Evolutionary conservation across 2,797 vertebrate genomes (phyloP).

Genomic region (Megalops cyprinoides): DNA sequence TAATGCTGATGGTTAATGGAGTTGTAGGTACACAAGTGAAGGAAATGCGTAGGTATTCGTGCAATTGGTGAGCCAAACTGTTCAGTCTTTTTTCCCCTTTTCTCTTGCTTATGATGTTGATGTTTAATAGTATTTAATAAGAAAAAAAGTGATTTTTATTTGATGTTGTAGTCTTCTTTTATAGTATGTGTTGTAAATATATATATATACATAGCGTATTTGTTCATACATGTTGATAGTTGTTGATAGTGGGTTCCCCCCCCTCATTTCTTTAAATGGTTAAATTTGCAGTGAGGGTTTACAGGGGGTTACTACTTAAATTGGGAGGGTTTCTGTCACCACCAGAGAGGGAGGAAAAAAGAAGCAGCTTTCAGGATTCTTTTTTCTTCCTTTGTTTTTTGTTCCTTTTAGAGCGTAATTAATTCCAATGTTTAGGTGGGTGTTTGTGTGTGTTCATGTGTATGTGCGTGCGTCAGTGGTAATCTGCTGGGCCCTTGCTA

Average conservation of each 20-base stretch:
- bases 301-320: constrained; percentile 49
- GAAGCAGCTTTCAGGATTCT: constrained; percentile 36
- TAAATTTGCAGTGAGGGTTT: constrained; percentile 39
- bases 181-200: constrained; percentile 57
- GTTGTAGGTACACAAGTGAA: constrained; percentile 92
- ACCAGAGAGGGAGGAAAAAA: constrained; percentile 45
- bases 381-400: constrained; percentile 43
- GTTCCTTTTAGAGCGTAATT: no score
- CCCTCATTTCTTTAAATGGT: no score
- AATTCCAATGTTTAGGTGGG: constrained; percentile 24
- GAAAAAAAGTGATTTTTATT: constrained; percentile 40
- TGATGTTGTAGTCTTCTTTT: constrained; percentile 56
- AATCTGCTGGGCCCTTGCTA: constrained; percentile 65
- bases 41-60: constrained; percentile 98
- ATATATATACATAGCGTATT: constrained; percentile 68
- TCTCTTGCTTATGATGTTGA: constrained; percentile 85
- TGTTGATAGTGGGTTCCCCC: constrained; percentile 59
- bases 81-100: constrained; percentile 85
- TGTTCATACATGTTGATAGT: constrained; percentile 53
- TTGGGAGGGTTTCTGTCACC: constrained; percentile 42
- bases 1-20: constrained; percentile 96
- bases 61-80: constrained; percentile 98
- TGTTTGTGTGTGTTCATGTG: constrained; percentile 35
- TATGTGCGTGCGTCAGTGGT: constrained; percentile 41
- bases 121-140: constrained; percentile 70